A percentile compares a stretch with the other conserved stretches of the same genome.
phyloP scores from a whole-genome alignment of 2,113 vertebrate species.

The Catharus fuscescens region DNA sequence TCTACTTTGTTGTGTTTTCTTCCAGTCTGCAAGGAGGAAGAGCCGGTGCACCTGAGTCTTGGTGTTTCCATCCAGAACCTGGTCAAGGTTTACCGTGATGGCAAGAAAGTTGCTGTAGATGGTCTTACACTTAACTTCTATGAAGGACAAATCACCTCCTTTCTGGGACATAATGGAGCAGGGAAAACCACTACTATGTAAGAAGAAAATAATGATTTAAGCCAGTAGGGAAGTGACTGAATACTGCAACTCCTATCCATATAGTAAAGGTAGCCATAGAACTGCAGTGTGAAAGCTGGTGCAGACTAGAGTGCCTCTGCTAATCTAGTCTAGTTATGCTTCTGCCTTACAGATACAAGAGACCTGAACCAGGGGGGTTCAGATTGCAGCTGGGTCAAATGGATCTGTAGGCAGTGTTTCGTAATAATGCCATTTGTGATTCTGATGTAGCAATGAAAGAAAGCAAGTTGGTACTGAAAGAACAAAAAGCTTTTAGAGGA shows the following conservation, averaged over 20 bases:
- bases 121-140: constrained; percentile 95
- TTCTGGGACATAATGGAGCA: constrained; percentile 96
- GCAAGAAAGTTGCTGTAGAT: constrained; percentile 93
- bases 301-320: background rate
- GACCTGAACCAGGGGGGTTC: background rate
- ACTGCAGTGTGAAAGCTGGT: background rate
- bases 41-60: constrained; percentile 86
- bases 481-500: background rate
- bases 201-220: constrained; percentile 51
- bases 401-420: background rate
- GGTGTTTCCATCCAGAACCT: constrained; percentile 95
- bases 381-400: background rate
- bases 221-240: background rate
- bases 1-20: background rate
- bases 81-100: constrained; percentile 93
- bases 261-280: background rate
- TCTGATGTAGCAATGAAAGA: background rate
- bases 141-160: constrained; percentile 97
- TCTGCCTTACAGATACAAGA: background rate
- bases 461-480: background rate
- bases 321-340: background rate
- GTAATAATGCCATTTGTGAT: background rate
- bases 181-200: constrained; percentile 99
- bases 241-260: background rate
- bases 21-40: constrained; percentile 92